These are phyloP conservation scores for Spizaetus ornatus DNA, from an alignment of 2,113 vertebrate species.

Conservation along the genomic window DNA sequence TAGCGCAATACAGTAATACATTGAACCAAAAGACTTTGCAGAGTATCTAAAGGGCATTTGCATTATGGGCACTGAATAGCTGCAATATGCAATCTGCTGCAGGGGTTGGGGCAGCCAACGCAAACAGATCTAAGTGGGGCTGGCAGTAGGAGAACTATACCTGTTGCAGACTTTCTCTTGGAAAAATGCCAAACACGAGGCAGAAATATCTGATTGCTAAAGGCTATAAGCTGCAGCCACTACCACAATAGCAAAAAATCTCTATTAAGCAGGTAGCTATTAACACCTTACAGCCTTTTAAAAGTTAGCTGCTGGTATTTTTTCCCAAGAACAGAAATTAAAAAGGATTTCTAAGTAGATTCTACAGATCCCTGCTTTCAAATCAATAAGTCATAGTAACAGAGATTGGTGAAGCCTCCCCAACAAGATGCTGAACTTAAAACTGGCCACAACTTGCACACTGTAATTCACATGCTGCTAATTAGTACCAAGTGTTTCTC, in stretches of 20 bases:
- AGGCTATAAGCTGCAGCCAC: background rate
- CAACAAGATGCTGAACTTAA: background rate
- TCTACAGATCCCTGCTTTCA: background rate
- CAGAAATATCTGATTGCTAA: background rate
- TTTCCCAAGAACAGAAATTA: background rate
- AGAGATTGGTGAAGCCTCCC: background rate
- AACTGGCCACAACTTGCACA: background rate
- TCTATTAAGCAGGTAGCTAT: background rate
- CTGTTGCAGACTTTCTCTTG: background rate
- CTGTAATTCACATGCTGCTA: background rate
- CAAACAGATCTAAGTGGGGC: background rate
- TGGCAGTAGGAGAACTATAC: background rate
- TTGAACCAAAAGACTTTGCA: background rate
- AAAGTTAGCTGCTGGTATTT: background rate
- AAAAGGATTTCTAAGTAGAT: background rate
- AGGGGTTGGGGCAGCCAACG: background rate
- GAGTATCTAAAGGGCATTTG: background rate
- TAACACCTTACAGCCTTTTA: background rate
- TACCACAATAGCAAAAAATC: background rate
- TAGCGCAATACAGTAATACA: background rate
- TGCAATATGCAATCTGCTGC: background rate
- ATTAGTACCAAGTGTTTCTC: background rate
- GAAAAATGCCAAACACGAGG: background rate
- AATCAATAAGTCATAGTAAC: background rate
- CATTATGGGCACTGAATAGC: background rate